phyloP scores from a whole-genome alignment of 2,888 invertebrate species.

The Zhuqinia jingwanae region DNA sequence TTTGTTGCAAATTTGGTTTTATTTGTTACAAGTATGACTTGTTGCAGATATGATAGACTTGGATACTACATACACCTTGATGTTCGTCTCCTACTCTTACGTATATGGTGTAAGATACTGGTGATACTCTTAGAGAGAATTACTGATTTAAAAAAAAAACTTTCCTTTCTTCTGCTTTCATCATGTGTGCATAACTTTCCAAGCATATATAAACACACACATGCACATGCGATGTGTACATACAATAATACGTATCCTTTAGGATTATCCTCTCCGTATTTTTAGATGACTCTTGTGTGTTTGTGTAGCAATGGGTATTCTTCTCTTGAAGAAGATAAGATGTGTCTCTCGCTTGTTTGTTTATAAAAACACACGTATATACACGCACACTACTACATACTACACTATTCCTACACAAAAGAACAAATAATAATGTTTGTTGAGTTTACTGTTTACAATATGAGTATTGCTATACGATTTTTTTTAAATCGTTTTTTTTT shows the following conservation, averaged over 20 bases:
- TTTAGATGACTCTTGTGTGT: constrained; percentile 8
- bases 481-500: neutral
- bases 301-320: too few species aligned
- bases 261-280: neutral
- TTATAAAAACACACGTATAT: neutral
- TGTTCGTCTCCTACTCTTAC: too few species aligned
- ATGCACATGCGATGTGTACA: neutral
- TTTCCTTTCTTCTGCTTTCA: constrained; percentile 1
- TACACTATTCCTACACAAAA: too few species aligned
- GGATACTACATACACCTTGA: too few species aligned
- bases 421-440: neutral
- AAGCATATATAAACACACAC: too few species aligned
- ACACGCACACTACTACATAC: neutral
- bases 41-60: too few species aligned
- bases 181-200: too few species aligned
- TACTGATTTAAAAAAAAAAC: too few species aligned
- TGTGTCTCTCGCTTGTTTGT: constrained; percentile 7
- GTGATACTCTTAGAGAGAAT: too few species aligned
- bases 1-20: too few species aligned
- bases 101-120: too few species aligned
- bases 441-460: neutral
- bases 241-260: neutral
- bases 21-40: too few species aligned
- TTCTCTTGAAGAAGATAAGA: constrained; percentile 18
- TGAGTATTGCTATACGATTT: constrained; percentile 21